These are phyloP conservation scores for Microctenopoma steveboyesi DNA, from an alignment of 2,797 vertebrate species.

Conservation along the genomic window DNA sequence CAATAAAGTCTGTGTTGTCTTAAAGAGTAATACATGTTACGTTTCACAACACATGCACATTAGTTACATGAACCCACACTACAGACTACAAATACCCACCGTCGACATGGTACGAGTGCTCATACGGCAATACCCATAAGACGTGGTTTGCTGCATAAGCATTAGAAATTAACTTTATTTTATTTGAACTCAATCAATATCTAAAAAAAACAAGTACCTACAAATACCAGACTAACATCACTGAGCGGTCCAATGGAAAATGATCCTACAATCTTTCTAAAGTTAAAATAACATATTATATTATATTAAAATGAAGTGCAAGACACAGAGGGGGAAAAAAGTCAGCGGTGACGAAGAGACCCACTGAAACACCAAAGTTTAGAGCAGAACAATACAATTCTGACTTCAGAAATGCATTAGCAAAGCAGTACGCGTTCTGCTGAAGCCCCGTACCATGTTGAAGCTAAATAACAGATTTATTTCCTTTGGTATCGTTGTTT, in stretches of 20 bases:
- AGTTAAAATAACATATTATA: constrained; percentile 42
- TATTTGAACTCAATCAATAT: constrained; percentile 59
- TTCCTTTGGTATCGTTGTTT: no score
- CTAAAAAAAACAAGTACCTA: constrained; percentile 44
- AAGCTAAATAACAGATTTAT: no score
- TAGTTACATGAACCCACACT: constrained; percentile 13
- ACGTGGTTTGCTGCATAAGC: constrained; percentile 45
- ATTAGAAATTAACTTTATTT: constrained; percentile 52
- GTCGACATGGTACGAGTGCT: neutral
- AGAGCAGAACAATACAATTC: no score
- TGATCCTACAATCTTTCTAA: constrained; percentile 27
- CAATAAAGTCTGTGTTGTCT: constrained; percentile 5
- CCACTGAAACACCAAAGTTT: no score
- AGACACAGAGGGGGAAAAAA: no score
- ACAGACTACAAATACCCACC: constrained; percentile 17
- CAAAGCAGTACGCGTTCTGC: no score
- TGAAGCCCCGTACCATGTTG: no score
- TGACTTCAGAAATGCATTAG: no score
- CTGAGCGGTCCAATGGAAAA: constrained; percentile 34
- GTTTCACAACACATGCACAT: constrained; percentile 19
- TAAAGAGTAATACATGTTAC: constrained; percentile 15
- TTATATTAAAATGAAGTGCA: constrained; percentile 39
- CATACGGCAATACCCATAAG: constrained; percentile 46
- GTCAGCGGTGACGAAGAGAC: no score
- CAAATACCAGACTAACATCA: constrained; percentile 56